Evolutionary conservation across 2,888 invertebrate species (phyloP), one percentile per base, ranked within the genome.

Genomic region (Eristalinus sepulchralis): DNA sequence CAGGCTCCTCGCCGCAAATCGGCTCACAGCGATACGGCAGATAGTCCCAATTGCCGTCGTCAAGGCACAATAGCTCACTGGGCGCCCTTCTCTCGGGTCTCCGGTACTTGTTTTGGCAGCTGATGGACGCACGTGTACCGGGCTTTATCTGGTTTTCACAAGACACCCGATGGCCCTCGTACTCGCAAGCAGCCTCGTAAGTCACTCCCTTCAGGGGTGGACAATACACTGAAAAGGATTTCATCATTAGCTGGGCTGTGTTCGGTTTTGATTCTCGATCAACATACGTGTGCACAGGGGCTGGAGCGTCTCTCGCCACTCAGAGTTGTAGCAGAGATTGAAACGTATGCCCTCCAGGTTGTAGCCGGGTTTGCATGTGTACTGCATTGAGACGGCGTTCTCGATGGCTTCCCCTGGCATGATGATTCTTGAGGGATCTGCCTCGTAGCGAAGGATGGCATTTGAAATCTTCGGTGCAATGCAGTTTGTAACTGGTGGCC

Each of bases 31-130:
- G 79, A 0, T 84, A 88, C 62, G 90, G 88, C 1, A 57, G 2
- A 22, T 75, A 78, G 17, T 88, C 77, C 92, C 91, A 92, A 33
- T 88, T 77, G 0, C 90, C 91, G 72, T 88, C 53, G 20, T 27
- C 59, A 2, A 79, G 77, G 64, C 92, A 92, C 20, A n/a, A 62
- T 4, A 73, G n/a, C 0, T 39, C 47, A 17, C 24, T 27, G 0
- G 57, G 57, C 8, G 47, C 47, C 1, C 17, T 47, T 8, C 47
- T 47, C 47, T 71, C 67, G 57, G 71, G 64, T 33, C 24, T 53
- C 17, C 47, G 59, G 27, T 88, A 88, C 5, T 70, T 76, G 22
- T 13, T 55, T 22, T 34, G 39, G 66, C 89, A 89, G 6, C 1
- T 47, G 47, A 47, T 17, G 2, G 17, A 59, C 0, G 89, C 89